Conservation (phyloP, 2,113 vertebrate genomes). For the Oncorhynchus kisutch region DNA sequence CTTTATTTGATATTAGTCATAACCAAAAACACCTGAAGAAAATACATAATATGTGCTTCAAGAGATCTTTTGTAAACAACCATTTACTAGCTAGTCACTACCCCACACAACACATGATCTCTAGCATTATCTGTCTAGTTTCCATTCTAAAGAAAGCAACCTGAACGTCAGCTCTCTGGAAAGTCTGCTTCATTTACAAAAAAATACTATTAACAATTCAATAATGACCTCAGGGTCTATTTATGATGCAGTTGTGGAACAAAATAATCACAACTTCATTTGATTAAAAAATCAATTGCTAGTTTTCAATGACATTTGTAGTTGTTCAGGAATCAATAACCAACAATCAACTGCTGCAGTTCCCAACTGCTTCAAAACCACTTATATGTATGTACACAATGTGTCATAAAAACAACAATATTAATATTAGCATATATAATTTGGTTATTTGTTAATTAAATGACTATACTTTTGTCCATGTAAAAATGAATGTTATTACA, state of each 20-base stretch:
- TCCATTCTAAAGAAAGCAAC: slow-evolving; percentile 15
- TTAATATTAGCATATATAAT: slow-evolving; percentile 28
- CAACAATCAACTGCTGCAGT: slow-evolving; percentile 7
- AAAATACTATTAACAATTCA: neutral
- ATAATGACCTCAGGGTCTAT: neutral
- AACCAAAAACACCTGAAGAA: slow-evolving; percentile 45
- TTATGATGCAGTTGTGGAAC: slow-evolving; percentile 26
- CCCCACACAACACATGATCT: slow-evolving; percentile 11
- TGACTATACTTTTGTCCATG: slow-evolving; percentile 29
- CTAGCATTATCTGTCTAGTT: slow-evolving; percentile 16
- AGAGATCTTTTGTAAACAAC: slow-evolving; percentile 16
- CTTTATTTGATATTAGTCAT: slow-evolving; percentile 64
- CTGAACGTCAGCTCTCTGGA: slow-evolving; percentile 8
- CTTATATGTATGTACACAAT: slow-evolving; percentile 21
- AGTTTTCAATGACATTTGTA: slow-evolving; percentile 22
- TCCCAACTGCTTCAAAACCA: slow-evolving; percentile 1
- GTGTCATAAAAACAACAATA: slow-evolving; percentile 12
- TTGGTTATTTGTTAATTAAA: slow-evolving; percentile 31
- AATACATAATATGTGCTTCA: slow-evolving; percentile 4
- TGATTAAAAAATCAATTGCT: slow-evolving; percentile 44
- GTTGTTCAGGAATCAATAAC: slow-evolving; percentile 37
- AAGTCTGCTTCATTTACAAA: neutral
- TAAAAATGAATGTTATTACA: slow-evolving; percentile 41
- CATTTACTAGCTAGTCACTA: slow-evolving; percentile 14
- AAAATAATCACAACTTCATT: slow-evolving; percentile 20